Evolutionary conservation across 2,797 vertebrate genomes (phyloP).

Genomic region (Eulemur mongoz): DNA sequence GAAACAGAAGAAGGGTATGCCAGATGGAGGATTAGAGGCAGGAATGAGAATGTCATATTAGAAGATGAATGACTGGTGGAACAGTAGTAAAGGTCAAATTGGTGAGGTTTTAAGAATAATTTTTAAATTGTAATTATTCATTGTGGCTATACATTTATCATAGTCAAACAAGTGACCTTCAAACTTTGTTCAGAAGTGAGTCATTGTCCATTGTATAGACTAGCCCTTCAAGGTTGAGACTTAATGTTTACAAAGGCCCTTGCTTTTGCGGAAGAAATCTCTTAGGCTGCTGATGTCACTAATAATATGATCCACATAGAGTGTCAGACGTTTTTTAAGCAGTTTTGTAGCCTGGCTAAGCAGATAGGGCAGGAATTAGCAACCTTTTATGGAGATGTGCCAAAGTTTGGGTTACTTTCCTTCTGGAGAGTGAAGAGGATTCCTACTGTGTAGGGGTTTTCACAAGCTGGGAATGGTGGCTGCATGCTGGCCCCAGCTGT

Average conservation of each 20-base stretch:
- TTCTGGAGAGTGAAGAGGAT: background rate
- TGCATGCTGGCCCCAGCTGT: background rate
- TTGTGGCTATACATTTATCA: background rate
- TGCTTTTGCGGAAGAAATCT: background rate
- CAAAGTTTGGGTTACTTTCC: conserved; percentile 9
- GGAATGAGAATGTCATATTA: background rate
- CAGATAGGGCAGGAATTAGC: background rate
- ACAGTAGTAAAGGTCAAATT: background rate
- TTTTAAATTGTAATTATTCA: background rate
- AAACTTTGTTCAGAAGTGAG: conserved; percentile 27
- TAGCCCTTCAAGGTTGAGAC: background rate
- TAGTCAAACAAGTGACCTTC: background rate
- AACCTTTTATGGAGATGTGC: background rate
- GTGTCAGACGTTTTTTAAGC: background rate
- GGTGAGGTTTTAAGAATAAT: background rate
- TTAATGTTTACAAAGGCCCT: background rate
- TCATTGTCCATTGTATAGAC: background rate
- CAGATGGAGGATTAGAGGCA: background rate
- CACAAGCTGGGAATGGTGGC: background rate
- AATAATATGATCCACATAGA: background rate
- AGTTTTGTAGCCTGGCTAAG: conserved; percentile 16
- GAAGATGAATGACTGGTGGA: background rate
- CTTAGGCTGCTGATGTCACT: background rate
- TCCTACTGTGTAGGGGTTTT: background rate
- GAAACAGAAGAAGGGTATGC: background rate